Evolutionary conservation across 1,140 invertebrate species (phyloP), one percentile per base, ranked within the genome.

Genomic region (Zaprionus camerounensis): DNA sequence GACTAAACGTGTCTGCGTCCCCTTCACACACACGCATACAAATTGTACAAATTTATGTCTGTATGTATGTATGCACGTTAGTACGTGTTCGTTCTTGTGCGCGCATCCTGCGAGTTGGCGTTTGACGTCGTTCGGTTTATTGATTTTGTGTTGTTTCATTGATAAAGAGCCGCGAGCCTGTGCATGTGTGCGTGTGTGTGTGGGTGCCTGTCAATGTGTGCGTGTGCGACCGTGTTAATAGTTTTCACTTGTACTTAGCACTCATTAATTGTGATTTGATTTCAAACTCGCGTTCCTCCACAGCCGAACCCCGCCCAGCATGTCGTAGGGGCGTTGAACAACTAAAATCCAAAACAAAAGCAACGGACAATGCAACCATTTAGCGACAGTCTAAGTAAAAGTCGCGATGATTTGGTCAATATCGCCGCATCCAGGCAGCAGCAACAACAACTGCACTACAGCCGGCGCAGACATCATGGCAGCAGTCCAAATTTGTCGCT

Each of bases 371-470:
- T 92, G 91, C 91, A 92, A 70, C 83, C 88, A 59, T 91, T 91
- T 70, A 85, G 86, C 71, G 91, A 92, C 67, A 92, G 82, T 67
- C 59, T 92, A 26, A 92, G 85, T 69, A 92, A 82, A 71, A 92
- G 91, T 90, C 91, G 91, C 46, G 91, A 92, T 81, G 91, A 92
- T 91, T 78, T 92, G 76, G 91, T 82, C 69, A 80, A 72, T 46
- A 74, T 82, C 61, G 70, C 80, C 72, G 79, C 90, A 69, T 68
- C 81, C 67, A 71, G 83, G 66, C 80, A 84, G 34, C 81, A 79
- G 20, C 77, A 80, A 51, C 76, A 76, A 64, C 77, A 72, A 68
- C 55, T 73, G 65, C 68, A 84, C 26, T 75, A 88, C 59, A 78
- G 82, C 46, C 70, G 66, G 9, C 85, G 78, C 55, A 77, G 78